phyloP scores from a whole-genome alignment of 2,113 vertebrate genomes.

The Odobenus rosmarus region DNA sequence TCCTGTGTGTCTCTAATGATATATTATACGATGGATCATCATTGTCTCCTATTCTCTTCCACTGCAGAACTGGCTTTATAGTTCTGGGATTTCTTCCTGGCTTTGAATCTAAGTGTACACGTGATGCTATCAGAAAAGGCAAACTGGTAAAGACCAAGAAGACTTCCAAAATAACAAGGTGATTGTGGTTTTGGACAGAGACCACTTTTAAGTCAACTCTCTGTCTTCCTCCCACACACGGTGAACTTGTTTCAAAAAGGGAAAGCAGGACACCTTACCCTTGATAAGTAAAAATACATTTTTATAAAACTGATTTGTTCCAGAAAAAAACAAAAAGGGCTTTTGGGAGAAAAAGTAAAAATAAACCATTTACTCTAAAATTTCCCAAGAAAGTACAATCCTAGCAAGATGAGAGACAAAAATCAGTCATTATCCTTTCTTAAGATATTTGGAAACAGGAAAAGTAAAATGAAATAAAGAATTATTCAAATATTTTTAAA shows the following conservation, averaged over 20 bases:
- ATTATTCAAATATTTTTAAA: conserved; percentile 32
- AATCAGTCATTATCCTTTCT: not conserved
- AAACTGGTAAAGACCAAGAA: not conserved
- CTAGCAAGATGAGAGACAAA: conserved; percentile 37
- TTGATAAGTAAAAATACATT: not conserved
- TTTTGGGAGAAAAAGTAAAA: conserved; percentile 50
- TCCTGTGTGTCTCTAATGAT: not conserved
- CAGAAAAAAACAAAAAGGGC: not conserved
- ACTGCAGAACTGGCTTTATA: not conserved
- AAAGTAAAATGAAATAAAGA: conserved; percentile 16
- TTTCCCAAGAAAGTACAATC: conserved; percentile 8
- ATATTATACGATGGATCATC: not conserved
- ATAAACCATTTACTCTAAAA: conserved; percentile 24
- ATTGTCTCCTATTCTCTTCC: not conserved
- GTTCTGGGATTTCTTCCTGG: not conserved
- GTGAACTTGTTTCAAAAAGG: conserved; percentile 19
- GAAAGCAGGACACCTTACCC: conserved; percentile 18
- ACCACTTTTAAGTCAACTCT: not conserved
- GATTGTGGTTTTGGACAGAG: not conserved
- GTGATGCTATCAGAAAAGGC: not conserved
- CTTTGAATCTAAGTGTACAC: not conserved
- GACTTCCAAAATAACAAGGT: not conserved
- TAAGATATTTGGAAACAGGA: conserved; percentile 24
- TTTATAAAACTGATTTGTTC: conserved; percentile 30
- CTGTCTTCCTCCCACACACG: not conserved